These are phyloP conservation scores for Tichodroma muraria DNA, from an alignment of 2,113 vertebrate species.

Conservation along the genomic window DNA sequence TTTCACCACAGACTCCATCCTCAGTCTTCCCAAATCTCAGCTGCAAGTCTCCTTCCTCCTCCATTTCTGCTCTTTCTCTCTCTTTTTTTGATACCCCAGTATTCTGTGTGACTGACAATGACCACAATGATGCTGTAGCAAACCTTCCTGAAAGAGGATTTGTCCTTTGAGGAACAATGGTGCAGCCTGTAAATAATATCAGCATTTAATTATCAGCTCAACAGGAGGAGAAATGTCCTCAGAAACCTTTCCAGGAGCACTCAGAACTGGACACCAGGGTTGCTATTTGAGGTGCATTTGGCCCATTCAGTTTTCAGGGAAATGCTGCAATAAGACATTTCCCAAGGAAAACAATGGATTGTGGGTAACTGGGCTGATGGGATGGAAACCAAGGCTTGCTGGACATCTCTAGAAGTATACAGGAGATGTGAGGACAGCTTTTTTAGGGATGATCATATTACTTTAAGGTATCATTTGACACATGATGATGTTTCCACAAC, in stretches of 20 bases:
- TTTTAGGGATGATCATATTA: background rate
- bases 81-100: background rate
- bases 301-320: background rate
- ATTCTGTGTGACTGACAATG: background rate
- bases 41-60: background rate
- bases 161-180: background rate
- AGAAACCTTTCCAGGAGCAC: background rate
- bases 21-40: background rate
- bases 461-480: background rate
- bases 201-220: background rate
- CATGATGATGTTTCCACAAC: background rate
- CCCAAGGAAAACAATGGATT: background rate
- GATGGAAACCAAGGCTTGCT: background rate
- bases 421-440: background rate
- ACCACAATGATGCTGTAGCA: background rate
- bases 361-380: background rate
- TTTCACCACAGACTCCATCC: background rate
- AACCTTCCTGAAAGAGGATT: background rate
- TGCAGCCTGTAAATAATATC: background rate
- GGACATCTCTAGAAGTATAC: background rate
- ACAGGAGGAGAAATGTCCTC: background rate
- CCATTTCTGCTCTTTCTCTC: background rate
- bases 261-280: background rate
- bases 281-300: background rate
- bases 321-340: background rate